Conservation (phyloP, 1,140 invertebrate genomes). For the Laupala kohalensis region DNA sequence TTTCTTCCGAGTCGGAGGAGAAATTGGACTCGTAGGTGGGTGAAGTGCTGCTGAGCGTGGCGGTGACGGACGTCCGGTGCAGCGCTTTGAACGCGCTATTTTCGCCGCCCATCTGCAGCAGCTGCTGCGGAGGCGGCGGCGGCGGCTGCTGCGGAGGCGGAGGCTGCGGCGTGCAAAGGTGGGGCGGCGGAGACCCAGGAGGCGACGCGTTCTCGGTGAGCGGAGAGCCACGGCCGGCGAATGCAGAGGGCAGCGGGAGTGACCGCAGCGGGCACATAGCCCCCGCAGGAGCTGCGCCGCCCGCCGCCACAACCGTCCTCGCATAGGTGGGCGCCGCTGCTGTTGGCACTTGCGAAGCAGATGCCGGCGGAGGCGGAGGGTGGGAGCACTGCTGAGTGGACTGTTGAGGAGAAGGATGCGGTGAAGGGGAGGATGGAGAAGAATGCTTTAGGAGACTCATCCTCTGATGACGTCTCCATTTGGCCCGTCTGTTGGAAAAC, state of each 20-base stretch:
- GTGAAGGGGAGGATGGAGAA: conserved; percentile 36
- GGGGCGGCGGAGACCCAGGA: conserved; percentile 10
- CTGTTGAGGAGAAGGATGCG: conserved; percentile 35
- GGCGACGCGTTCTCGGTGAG: conserved; percentile 4
- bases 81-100: conserved; percentile 14
- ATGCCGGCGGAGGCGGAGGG: neutral
- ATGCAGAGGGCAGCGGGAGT: conserved; percentile 23
- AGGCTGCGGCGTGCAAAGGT: neutral
- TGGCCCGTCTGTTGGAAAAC: conserved; percentile 97
- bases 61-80: neutral
- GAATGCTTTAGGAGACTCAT: conserved; percentile 77
- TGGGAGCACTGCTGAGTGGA: conserved; percentile 29
- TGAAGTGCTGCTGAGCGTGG: neutral
- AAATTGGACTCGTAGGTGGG: neutral
- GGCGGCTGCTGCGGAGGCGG: conserved; percentile 4
- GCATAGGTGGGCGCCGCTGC: neutral
- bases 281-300: neutral
- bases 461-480: conserved; percentile 89
- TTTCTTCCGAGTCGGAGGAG: conserved; percentile 10
- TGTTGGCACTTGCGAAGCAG: conserved; percentile 4
- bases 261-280: conserved; percentile 19
- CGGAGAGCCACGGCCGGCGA: conserved; percentile 21
- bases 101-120: conserved; percentile 9
- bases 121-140: conserved; percentile 1
- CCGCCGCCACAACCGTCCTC: neutral